Base-by-base conservation (phyloP, 1,140 invertebrate genomes). In the Chlorops oryzae region DNA sequence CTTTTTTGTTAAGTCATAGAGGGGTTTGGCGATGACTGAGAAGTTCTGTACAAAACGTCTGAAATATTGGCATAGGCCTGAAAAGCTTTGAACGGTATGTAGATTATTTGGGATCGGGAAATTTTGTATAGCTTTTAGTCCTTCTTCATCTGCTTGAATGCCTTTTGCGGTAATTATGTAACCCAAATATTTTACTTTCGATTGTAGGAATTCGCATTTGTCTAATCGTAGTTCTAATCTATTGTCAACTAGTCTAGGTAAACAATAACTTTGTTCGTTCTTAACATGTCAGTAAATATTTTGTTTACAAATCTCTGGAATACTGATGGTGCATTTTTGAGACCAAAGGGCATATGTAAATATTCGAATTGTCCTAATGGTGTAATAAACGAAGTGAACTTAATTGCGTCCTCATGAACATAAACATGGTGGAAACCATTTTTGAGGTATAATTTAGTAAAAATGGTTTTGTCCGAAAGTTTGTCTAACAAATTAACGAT, bases 1-100 rank as follows among this genome's bases (percentile, higher is more conserved):
- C 45, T 67, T 65, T 48, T 51, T 61, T 25, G 57, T 37, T 10
- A 68, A 37, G 28, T 62, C 57, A 46, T 55, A 55, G 5, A 65
- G 34, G 0, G 61, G 59, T 48, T 65, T 58, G 2, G 62, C 58
- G 3, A 61, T 51, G 9, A 43, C 40, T 5, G 57, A 47, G 53
- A 58, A 65, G 35, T 60, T 21, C n/a, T 59, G 42, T 25, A 59
- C 48, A 41, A 61, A 62, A 37, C 52, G 42, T 15, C 56, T 32
- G 27, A 60, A 56, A 12, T 58, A 58, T 4, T 50, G 56, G 12
- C 54, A 47, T 22, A 62, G 12, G 7, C 57, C 57, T 17, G 59
- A 32, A 42, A 59, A 62, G 15, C 51, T 55, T 43, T 59, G 52
- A 2, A 61, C 50, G 25, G 52, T 32, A 24, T 51, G 59, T 5